Evolutionary conservation across 2,888 invertebrate species (phyloP), one percentile per base, ranked within the genome.

Genomic region (Dryobotodes eremita): DNA sequence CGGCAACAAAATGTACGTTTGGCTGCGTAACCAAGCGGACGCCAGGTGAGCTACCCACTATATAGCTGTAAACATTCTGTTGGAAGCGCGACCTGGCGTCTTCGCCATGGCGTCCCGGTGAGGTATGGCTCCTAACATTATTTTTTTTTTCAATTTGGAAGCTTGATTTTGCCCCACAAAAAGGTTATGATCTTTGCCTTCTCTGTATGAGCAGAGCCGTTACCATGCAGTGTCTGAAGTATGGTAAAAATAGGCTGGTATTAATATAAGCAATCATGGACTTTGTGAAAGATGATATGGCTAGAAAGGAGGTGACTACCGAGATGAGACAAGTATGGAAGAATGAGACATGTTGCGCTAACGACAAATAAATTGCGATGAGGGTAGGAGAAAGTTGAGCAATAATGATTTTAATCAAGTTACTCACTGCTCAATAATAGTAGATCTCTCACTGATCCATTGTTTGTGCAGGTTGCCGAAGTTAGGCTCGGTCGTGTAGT

Each of bases 381-480:
- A n/a, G 13, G n/a, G 5, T 5, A 57, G n/a, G n/a, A 57, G 4
- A 13, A 57, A 57, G 13, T 57, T n/a, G 13, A 57, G 57, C 7
- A 59, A 59, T 26, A 13, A 61, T 26, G 26, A 61, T 26, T 4
- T 26, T 61, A 20, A 50, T 57, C 50, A 62, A 70, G 15, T 26
- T 15, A 95, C 97, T 95, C 91, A 98, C 98, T 97, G 97, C 89
- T 97, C 97, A 74, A 95, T 93, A 36, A 98, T 96, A 15, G 96
- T 96, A 59, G 96, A 95, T n/a, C 96, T 93, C 83, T 97, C 97
- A 0, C 95, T 93, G 55, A 96, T 93, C 97, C 97, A 97, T 86
- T 95, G 94, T 23, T 94, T 94, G 82, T 94, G 95, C 59, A 97
- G 84, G 75, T 95, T 95, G 6, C 97, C 97, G 0, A 92, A 91